Evolutionary conservation across 37 sponge, comb jelly and placozoan genomes (phyloP), one percentile per base, ranked within the genome.

Genomic region (Aplysina aerophoba): DNA sequence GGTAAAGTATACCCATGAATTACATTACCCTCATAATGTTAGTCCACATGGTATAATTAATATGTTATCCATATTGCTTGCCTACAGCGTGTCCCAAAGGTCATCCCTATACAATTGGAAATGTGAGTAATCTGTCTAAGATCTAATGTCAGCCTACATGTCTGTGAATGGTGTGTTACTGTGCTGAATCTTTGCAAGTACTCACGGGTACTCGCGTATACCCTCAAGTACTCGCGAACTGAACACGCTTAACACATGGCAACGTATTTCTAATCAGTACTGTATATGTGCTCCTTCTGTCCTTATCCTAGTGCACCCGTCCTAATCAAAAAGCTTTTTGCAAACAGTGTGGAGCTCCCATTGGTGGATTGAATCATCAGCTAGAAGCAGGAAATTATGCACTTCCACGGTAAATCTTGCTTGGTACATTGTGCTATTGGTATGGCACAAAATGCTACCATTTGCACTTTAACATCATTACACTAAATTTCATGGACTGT

Each of bases 81-180:
- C n/a, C 50, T 41, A 15, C 25, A 75, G 78, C 78, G 6, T 75
- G 78, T 75, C 78, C 78, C 33, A 75, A 75, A 41, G 78, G 78
- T 21, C 78, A 75, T 75, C 78, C 78, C 0, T 75, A 75, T 44
- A 40, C 40, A 19, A 75, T 75, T 22, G 39, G 44, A 25, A 54
- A 75, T 39, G 78, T 75, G 39, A 16, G 78, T 41, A 53, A n/a
- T 22, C 3, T 53, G 3, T 8, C 50, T 44, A 3, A 44, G 8
- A 44, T 44, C 3, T 44, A 11, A 44, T 44, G 8, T 3, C 50
- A 44, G 3, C 3, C 50, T 44, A n/a, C 8, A 44, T 44, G 50
- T 44, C 50, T 44, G 50, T n/a, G n/a, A n/a, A n/a, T n/a, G n/a
- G n/a, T n/a, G n/a, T n/a, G n/a, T n/a, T n/a, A n/a, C n/a, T n/a